Evolutionary conservation across 2,888 invertebrate genomes (phyloP), one percentile per base, ranked within the genome.

Genomic region (Lepidocyrtoides sp.): DNA sequence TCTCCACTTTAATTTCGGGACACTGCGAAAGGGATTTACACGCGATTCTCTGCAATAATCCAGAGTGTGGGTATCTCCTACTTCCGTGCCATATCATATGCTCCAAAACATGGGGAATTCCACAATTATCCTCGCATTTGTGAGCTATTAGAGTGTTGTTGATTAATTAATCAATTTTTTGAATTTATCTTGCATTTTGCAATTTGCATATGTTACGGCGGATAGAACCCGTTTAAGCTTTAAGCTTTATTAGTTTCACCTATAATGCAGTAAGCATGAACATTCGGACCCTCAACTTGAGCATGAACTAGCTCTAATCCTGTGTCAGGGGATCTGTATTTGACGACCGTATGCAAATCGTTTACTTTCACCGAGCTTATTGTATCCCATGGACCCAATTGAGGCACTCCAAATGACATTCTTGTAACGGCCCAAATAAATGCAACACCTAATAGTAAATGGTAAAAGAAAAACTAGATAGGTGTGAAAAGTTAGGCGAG

Each of bases 281-380:
- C 98, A 36, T 98, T 96, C n/a, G 98, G 98, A 0, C 98, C 98
- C 94, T 98, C 98, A 4, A 98, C 97, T 95, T 98, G 97, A 7
- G 98, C 98, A 93, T 98, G 96, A 85, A 97, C 97, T 57, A 98
- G 97, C 3, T 97, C 97, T 60, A 98, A 95, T 14, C 98, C 98
- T 57, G 98, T 98, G 94, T 96, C 96, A 88, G 96, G 96, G 0
- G 98, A 98, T 93, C 96, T 96, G 95, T 97, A 98, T 95, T 98
- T 98, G 92, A 97, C 96, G 0, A 98, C 97, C 14, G 97, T 97
- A 94, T 98, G 96, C 88, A 96, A 96, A 94, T 97, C 96, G 93
- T 97, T 81, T 7, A 88, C 72, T 75, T 89, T 82, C 20, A 89
- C 82, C 12, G 83, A 72, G 29, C 60, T 63, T 26, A 63, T 26